Evolutionary conservation across 2,888 invertebrate genomes (phyloP).

Genomic region (Spisula solida): DNA sequence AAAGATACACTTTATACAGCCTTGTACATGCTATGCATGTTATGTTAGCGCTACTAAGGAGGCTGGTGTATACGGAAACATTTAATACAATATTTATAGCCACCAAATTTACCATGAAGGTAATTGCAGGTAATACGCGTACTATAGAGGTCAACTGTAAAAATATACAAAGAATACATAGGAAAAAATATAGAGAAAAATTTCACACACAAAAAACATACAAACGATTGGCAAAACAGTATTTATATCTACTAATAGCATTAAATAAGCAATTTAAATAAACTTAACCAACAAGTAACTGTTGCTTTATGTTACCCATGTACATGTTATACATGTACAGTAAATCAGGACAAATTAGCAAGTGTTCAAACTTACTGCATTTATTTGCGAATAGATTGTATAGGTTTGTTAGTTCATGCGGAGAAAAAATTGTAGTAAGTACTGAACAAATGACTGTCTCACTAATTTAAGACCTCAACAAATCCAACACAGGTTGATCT

Average conservation of each 20-base stretch:
- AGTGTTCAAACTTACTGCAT: too few species aligned
- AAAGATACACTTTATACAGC: not conserved
- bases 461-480: too few species aligned
- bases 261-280: not conserved
- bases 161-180: constrained; percentile 41
- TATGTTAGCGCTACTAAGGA: constrained; percentile 15
- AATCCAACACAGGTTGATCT: too few species aligned
- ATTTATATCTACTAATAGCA: not conserved
- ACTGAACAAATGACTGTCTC: too few species aligned
- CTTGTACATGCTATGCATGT: not conserved
- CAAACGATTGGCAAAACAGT: not conserved
- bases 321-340: too few species aligned
- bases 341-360: too few species aligned
- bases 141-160: constrained; percentile 53
- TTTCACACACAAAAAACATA: constrained; percentile 16
- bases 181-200: constrained; percentile 25
- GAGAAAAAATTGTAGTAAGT: too few species aligned
- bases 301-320: too few species aligned
- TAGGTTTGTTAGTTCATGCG: too few species aligned
- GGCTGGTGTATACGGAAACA: constrained; percentile 27
- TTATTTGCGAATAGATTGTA: too few species aligned
- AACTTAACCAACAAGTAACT: not conserved
- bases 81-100: constrained; percentile 43
- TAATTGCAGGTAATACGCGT: constrained; percentile 44
- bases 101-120: constrained; percentile 45